These are phyloP conservation scores for Sylvicola cinctus DNA, from an alignment of 2,888 invertebrate genomes.

Conservation along the genomic window DNA sequence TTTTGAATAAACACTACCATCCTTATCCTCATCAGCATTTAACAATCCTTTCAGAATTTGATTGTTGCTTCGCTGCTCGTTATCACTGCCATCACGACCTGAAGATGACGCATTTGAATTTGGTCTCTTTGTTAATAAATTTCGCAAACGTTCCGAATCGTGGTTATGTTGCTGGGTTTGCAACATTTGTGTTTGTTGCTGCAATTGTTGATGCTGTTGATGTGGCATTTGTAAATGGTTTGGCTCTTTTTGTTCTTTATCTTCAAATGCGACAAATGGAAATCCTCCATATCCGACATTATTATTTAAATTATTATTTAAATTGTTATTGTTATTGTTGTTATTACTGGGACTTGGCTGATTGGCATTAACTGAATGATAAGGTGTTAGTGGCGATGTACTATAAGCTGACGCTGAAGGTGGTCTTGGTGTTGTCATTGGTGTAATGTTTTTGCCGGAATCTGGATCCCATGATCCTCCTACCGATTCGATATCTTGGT, in stretches of 20 bases:
- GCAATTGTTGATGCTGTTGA: constrained; percentile 14
- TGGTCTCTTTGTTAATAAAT: constrained; percentile 26
- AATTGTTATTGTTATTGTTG: constrained; percentile 10
- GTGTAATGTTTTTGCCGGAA: constrained; percentile 38
- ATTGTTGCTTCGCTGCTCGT: constrained; percentile 13
- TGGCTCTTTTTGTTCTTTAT: constrained; percentile 12
- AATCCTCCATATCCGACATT: constrained; percentile 10
- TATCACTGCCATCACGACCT: constrained; percentile 13
- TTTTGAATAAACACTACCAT: constrained; percentile 11
- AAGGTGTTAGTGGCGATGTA: constrained; percentile 29
- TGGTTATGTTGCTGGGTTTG: constrained; percentile 23
- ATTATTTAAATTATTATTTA: constrained; percentile 11
- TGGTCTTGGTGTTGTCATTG: constrained; percentile 39
- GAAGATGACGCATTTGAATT: constrained; percentile 11
- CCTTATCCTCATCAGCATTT: constrained; percentile 22
- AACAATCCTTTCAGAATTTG: constrained; percentile 10
- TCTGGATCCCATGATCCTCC: constrained; percentile 24
- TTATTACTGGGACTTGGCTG: constrained; percentile 30
- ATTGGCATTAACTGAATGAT: constrained; percentile 23
- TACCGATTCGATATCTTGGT: constrained; percentile 26
- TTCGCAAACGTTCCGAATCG: constrained; percentile 29
- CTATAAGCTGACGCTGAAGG: constrained; percentile 36
- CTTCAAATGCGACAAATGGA: constrained; percentile 12
- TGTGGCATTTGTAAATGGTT: constrained; percentile 8
- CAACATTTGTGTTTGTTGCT: constrained; percentile 28